Evolutionary conservation across 2,797 vertebrate genomes (phyloP), one percentile per base, ranked within the genome.

Genomic region (Lagodon rhomboides): DNA sequence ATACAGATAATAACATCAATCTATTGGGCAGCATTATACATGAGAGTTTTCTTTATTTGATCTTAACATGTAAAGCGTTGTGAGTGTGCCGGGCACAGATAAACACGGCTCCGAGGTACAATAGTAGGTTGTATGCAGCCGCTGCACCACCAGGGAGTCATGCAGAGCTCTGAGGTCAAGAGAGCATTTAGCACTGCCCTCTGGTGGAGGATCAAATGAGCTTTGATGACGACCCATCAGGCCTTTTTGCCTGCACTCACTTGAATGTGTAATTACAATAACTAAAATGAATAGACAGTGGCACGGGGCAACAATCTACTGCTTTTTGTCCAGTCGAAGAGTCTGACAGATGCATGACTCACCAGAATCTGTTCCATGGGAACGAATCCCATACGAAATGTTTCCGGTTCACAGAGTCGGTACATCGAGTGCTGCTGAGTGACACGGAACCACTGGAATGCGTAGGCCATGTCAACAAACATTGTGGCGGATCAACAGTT

Each of bases 111-210:
- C 61, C 43, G 65, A 66, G 41, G 22, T 22, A 23, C 58, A 76
- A 51, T 0, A 16, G 44, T 10, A 59, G 63, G 53, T 50, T 68
- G 70, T 43, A 62, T 58, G 69, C 46, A 79, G 65, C 58, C 11
- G 3, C 51, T 63, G 65, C 51, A 77, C 54, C 75, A 55, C 30
- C 1, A 9, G 75, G 63, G 71, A 75, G 69, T 69, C n/a, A 27
- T 72, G 41, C 73, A 38, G 63, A 79, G 75, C 77, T 74, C n/a
- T 44, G 74, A 88, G 89, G 90, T 92, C 90, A 87, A 87, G 82
- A 82, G 82, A 90, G 77, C 80, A 85, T 78, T 92, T 68, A 79
- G 80, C 84, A 83, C 87, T 91, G 92, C 92, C 92, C 92, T 88
- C 93, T 94, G 87, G 80, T 93, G 93, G 92, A 81, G 73, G 65